Evolutionary conservation across 2,797 vertebrate genomes (phyloP), one percentile per base, ranked within the genome.

Genomic region (Oryzias dopingdopingensis): DNA sequence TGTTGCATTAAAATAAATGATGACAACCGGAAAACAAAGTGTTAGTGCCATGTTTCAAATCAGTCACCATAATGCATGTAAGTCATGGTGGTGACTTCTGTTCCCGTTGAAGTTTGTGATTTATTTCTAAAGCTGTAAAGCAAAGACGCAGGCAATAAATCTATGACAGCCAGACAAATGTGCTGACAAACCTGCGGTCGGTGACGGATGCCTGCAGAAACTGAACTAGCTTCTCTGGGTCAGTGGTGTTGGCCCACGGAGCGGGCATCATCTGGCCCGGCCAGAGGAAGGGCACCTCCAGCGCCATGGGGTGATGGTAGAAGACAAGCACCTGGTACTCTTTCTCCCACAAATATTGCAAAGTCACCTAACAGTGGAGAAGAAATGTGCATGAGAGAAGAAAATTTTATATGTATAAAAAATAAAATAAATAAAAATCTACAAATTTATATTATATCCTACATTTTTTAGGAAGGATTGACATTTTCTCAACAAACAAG

Each of bases 201-300:
- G 91, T 94, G 80, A 99, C 91, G 10, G 96, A 96, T 0, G 96
- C 90, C 83, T 98, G 96, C 51, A 99, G 94, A 83, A 98, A 99
- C 73, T 96, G 96, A 82, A 98, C 93, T 67, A 99, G 79, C 91
- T 99, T 99, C 82, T 99, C 96, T 0, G 97, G 93, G 84, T 99
- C 97, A 0, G 97, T 99, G 59, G 96, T 99, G 86, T 98, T 99
- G 74, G 96, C 96, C 95, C 96, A 97, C 3, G 96, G 95, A 43
- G 96, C 82, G 2, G 97, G 97, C 96, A 99, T 98, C 96, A 99
- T 99, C 90, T 99, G 97, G 51, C 97, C 97, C 0, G 97, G 97
- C 97, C 97, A 99, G 60, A 99, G 92, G 80, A 98, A 99, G 6
- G 95, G 92, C 26, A 99, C 94, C 67, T 98, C 96, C 5, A 99